A percentile compares a stretch with the other conserved stretches of the same genome.
These are phyloP conservation scores for Acrocephalus arundinaceus DNA, from an alignment of 2,113 vertebrate genomes.

Conservation along the genomic window DNA sequence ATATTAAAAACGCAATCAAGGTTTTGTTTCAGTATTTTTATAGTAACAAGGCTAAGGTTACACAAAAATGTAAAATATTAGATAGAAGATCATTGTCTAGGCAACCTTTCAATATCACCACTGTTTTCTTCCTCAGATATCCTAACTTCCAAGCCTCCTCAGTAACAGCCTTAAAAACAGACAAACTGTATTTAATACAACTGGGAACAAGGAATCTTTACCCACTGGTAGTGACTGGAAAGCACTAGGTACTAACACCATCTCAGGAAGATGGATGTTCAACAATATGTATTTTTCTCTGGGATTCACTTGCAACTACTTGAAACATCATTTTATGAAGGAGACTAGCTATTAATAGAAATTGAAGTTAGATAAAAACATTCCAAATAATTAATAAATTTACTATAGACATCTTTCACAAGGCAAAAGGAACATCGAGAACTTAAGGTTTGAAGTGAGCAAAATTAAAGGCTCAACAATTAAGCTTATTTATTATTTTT, in stretches of 20 bases:
- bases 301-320: background rate
- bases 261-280: accelerated
- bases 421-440: background rate
- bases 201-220: background rate
- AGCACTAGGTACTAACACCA: background rate
- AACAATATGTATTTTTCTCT: background rate
- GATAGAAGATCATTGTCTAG: background rate
- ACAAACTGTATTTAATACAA: background rate
- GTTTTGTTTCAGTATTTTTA: background rate
- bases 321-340: background rate
- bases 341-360: background rate
- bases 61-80: background rate
- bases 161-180: background rate
- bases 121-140: background rate
- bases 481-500: background rate
- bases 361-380: background rate
- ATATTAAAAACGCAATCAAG: background rate
- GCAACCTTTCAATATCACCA: background rate
- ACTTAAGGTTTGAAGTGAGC: background rate
- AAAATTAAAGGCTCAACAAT: background rate
- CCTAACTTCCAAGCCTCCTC: background rate
- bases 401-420: background rate
- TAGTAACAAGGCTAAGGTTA: background rate
- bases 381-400: background rate
- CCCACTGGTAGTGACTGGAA: background rate